Conservation (phyloP, 2,113 vertebrate species). For the Eudyptes chrysolophus region DNA sequence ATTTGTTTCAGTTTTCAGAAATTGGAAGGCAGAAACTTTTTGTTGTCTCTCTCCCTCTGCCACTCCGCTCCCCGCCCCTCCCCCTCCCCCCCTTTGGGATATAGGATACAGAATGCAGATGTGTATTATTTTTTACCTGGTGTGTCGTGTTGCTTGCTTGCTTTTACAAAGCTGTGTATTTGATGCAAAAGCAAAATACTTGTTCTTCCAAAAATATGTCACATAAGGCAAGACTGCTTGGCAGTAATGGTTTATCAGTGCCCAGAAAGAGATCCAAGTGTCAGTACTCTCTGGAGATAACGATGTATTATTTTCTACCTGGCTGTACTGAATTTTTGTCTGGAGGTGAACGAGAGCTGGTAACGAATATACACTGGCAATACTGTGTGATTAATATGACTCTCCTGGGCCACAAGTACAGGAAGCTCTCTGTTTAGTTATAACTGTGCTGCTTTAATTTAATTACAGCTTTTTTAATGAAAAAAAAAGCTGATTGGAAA, state of each 20-base stretch:
- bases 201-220: not conserved
- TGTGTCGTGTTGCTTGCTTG: not conserved
- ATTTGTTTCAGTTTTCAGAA: not conserved
- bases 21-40: not conserved
- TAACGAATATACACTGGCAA: not conserved
- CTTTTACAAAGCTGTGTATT: not conserved
- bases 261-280: not conserved
- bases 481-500: not conserved
- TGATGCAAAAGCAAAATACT: not conserved
- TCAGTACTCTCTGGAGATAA: not conserved
- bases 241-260: not conserved
- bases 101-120: not conserved
- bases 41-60: not conserved
- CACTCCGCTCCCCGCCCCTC: rapidly evolving
- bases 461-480: not conserved
- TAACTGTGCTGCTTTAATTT: not conserved
- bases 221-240: not conserved
- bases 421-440: not conserved
- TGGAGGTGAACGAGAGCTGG: not conserved
- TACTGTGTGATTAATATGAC: not conserved
- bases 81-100: not conserved
- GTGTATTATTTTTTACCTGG: not conserved
- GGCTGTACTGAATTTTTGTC: not conserved
- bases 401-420: not conserved
- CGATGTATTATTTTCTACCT: not conserved